These are phyloP conservation scores for Sylvicola fuscatus DNA, from an alignment of 2,888 invertebrate genomes.

Conservation along the genomic window DNA sequence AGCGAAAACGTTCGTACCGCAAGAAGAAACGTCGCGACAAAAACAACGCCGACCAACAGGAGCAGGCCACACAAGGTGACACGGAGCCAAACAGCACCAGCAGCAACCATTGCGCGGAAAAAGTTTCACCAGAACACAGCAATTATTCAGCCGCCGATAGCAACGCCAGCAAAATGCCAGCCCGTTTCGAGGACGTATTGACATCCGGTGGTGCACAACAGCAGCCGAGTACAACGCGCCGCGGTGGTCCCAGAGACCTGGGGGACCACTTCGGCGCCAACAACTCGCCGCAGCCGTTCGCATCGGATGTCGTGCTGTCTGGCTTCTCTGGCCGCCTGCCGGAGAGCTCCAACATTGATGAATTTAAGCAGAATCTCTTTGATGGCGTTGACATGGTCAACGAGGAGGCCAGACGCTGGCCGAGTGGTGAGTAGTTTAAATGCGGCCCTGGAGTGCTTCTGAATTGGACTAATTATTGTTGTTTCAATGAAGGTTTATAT, in stretches of 20 bases:
- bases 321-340: slow-evolving; percentile 80
- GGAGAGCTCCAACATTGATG: slow-evolving; percentile 75
- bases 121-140: slow-evolving; percentile 4
- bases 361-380: slow-evolving; percentile 80
- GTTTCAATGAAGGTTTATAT: slow-evolving; percentile 35
- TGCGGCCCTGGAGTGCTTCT: slow-evolving; percentile 13
- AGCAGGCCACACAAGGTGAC: no score
- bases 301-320: slow-evolving; percentile 58
- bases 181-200: slow-evolving; percentile 36
- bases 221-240: slow-evolving; percentile 15
- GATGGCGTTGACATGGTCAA: slow-evolving; percentile 85
- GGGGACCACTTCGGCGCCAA: slow-evolving; percentile 23
- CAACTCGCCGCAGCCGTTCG: slow-evolving; percentile 25
- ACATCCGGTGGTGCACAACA: slow-evolving; percentile 7
- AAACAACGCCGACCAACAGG: background rate
- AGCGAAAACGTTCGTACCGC: slow-evolving; percentile 3
- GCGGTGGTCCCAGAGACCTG: slow-evolving; percentile 16
- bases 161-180: slow-evolving; percentile 37
- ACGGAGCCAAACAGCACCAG: no score
- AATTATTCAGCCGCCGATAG: slow-evolving; percentile 4
- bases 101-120: no score
- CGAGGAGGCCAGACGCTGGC: slow-evolving; percentile 80
- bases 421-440: slow-evolving; percentile 28
- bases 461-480: slow-evolving; percentile 4
- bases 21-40: slow-evolving; percentile 5